Percentiles rank a stretch among this genome's conserved stretches.
These are phyloP conservation scores for Goniozus legneri DNA, from an alignment of 1,140 invertebrate genomes.

Conservation along the genomic window DNA sequence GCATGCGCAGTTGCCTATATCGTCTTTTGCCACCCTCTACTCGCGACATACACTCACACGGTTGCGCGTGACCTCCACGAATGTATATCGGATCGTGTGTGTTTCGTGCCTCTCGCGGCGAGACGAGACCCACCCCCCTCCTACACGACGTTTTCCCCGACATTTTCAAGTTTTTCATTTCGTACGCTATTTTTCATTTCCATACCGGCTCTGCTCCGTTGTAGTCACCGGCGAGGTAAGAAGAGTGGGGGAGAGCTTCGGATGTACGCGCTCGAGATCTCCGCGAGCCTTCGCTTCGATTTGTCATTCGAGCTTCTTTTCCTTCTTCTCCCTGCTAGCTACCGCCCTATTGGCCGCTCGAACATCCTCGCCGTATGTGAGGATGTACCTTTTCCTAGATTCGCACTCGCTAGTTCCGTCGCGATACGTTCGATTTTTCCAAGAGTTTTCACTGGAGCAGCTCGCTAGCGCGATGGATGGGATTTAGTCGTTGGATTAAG, in stretches of 20 bases:
- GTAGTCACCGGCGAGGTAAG: not conserved
- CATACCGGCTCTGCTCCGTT: constrained; percentile 4
- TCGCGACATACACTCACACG: constrained; percentile 4
- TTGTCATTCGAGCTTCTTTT: too few species aligned
- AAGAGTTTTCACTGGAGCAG: too few species aligned
- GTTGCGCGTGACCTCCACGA: not conserved
- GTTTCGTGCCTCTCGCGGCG: constrained; percentile 14
- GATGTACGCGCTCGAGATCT: not conserved
- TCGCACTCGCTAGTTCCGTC: too few species aligned
- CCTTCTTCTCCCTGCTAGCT: constrained; percentile 1
- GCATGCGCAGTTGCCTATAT: constrained; percentile 44
- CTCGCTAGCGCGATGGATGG: too few species aligned
- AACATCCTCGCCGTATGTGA: too few species aligned
- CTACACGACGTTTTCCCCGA: constrained; percentile 6
- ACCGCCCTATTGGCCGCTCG: constrained; percentile 30
- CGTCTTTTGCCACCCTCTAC: constrained; percentile 20
- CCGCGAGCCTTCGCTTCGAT: not conserved
- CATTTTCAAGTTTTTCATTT: constrained; percentile 35
- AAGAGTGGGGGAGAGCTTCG: constrained; percentile 4
- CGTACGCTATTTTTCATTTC: constrained; percentile 31
- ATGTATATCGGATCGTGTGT: constrained; percentile 13
- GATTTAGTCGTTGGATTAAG: constrained; percentile 36
- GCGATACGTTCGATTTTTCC: too few species aligned
- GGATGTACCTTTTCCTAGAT: too few species aligned
- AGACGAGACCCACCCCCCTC: constrained; percentile 9